Evolutionary conservation across 2,888 invertebrate genomes (phyloP).

Genomic region (Omphaloscelis lunosa): DNA sequence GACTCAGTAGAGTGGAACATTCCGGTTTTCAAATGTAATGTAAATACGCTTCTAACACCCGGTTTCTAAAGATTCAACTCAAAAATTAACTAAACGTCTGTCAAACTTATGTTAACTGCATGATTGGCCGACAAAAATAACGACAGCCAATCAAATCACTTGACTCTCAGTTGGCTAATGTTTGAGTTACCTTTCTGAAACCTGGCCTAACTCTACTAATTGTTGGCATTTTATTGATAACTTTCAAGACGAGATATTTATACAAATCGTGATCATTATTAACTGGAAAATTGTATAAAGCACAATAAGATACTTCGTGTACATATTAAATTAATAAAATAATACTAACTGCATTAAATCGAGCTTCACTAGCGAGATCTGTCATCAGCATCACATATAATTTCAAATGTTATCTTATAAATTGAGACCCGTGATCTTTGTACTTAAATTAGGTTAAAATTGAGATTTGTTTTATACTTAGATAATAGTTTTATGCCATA

Average conservation of each 20-base stretch:
- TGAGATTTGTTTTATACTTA: slow-evolving; percentile 84
- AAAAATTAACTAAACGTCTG: not conserved
- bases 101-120: not conserved
- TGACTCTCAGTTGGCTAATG: not conserved
- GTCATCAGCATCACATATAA: slow-evolving; percentile 72
- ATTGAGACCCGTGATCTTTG: slow-evolving; percentile 80
- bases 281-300: slow-evolving; percentile 58
- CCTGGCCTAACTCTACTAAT: slow-evolving; percentile 50
- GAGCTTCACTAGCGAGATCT: slow-evolving; percentile 73
- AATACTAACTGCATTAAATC: slow-evolving; percentile 55
- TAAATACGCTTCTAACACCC: slow-evolving; percentile 66
- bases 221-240: slow-evolving; percentile 54
- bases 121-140: not conserved
- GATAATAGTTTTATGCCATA: slow-evolving; percentile 88
- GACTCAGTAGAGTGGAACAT: slow-evolving; percentile 66
- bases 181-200: not conserved
- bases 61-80: not conserved
- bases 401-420: slow-evolving; percentile 51
- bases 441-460: slow-evolving; percentile 86
- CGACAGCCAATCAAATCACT: not conserved
- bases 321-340: slow-evolving; percentile 62
- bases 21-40: slow-evolving; percentile 67
- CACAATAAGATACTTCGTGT: slow-evolving; percentile 62
- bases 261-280: slow-evolving; percentile 47
- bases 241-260: slow-evolving; percentile 40